Percentiles rank a stretch among this genome's conserved stretches.
Evolutionary conservation across 2,113 vertebrate species (phyloP).

Genomic region (Hemiscyllium ocellatum): DNA sequence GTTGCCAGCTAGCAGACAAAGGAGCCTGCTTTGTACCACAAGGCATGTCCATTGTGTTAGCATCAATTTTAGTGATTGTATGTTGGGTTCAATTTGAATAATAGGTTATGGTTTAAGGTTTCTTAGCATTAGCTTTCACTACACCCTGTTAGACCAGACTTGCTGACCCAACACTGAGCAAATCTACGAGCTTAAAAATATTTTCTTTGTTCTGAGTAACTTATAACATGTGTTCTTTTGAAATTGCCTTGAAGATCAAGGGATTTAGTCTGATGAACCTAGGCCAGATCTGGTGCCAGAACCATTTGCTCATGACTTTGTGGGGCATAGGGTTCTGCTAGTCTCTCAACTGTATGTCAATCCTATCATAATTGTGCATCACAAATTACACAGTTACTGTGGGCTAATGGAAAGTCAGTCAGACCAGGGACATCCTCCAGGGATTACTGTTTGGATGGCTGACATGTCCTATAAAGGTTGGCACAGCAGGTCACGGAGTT

Average conservation of each 20-base stretch:
- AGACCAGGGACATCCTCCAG: background rate
- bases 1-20: background rate
- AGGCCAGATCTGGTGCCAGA: constrained; percentile 41
- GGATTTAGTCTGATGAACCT: constrained; percentile 38
- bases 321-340: constrained; percentile 40
- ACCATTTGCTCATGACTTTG: constrained; percentile 42
- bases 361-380: constrained; percentile 39
- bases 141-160: constrained; percentile 4
- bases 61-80: background rate
- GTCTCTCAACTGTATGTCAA: constrained; percentile 39
- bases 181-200: constrained; percentile 22
- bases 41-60: background rate
- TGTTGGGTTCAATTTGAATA: background rate
- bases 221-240: constrained; percentile 39
- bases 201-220: constrained; percentile 35
- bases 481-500: constrained; percentile 25
- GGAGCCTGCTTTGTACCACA: background rate
- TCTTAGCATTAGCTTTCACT: background rate
- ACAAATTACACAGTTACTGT: constrained; percentile 40
- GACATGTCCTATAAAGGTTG: constrained; percentile 25
- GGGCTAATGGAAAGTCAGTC: constrained; percentile 22
- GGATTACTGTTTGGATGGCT: background rate
- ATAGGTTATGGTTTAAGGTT: background rate
- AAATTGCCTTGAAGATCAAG: constrained; percentile 42
- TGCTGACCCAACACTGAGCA: constrained; percentile 6